Conservation (phyloP, 2,888 invertebrate species). For the Bugula neritina region DNA sequence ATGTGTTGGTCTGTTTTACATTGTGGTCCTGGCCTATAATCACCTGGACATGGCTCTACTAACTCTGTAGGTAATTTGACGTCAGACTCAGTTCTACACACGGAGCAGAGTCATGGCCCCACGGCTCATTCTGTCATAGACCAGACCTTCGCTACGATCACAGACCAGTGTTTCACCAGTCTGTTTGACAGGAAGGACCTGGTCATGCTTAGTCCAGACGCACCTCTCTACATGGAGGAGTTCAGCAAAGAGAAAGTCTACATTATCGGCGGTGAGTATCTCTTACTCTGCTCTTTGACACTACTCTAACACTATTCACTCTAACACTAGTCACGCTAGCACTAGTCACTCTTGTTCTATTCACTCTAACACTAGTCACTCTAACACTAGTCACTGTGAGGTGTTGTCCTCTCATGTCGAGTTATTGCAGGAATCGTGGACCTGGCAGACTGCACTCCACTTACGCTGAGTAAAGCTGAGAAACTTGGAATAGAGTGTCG, state of each 20-base stretch:
- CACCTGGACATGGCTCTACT: too few species aligned
- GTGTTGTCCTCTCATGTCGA: background rate
- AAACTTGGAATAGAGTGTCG: background rate
- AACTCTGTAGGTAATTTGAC: too few species aligned
- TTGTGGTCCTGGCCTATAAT: too few species aligned
- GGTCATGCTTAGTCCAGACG: constrained; percentile 16
- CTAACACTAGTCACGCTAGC: too few species aligned
- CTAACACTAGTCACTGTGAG: background rate
- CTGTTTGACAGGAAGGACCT: constrained; percentile 3
- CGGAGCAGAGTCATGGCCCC: background rate
- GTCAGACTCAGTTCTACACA: background rate
- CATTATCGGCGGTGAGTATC: constrained; percentile 3
- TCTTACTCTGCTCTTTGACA: too few species aligned
- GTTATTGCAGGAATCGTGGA: background rate
- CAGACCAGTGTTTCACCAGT: background rate
- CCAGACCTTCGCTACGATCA: background rate
- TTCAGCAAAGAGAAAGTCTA: background rate
- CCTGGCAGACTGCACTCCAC: background rate
- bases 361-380: too few species aligned
- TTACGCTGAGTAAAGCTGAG: background rate
- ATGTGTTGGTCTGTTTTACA: too few species aligned
- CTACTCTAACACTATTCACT: too few species aligned
- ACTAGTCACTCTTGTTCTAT: too few species aligned
- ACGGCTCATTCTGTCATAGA: background rate
- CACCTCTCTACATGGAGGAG: constrained; percentile 19